Percentiles rank a stretch among this genome's conserved stretches.
These are phyloP conservation scores for Hemiprocne comata DNA, from an alignment of 2,113 vertebrate species.

Conservation along the genomic window DNA sequence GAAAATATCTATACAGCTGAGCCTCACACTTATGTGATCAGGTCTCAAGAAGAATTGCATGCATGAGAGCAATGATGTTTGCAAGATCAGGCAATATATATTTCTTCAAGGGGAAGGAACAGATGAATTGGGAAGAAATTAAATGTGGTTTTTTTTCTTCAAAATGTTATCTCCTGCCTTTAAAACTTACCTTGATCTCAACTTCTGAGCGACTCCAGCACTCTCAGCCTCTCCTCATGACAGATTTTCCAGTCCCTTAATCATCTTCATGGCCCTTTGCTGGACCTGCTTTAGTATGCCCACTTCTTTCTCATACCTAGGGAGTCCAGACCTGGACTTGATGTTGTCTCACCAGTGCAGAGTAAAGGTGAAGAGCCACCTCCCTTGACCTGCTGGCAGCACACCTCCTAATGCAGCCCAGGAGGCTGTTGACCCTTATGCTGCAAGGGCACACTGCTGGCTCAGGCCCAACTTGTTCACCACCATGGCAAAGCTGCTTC, in stretches of 20 bases:
- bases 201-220: neutral
- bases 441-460: neutral
- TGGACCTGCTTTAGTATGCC: neutral
- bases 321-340: neutral
- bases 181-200: neutral
- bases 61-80: neutral
- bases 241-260: neutral
- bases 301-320: neutral
- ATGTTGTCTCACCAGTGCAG: neutral
- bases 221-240: neutral
- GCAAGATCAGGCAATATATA: neutral
- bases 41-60: neutral
- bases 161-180: neutral
- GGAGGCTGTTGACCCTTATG: no score
- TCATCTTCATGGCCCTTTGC: neutral
- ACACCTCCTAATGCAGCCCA: no score
- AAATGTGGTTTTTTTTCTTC: neutral
- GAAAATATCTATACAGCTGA: neutral
- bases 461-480: neutral
- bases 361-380: neutral
- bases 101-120: neutral
- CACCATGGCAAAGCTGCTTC: neutral
- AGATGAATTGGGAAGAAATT: neutral
- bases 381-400: neutral
- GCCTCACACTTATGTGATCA: neutral